Conservation (phyloP, 2,888 invertebrate species). For the Cheilosia scutellata region DNA sequence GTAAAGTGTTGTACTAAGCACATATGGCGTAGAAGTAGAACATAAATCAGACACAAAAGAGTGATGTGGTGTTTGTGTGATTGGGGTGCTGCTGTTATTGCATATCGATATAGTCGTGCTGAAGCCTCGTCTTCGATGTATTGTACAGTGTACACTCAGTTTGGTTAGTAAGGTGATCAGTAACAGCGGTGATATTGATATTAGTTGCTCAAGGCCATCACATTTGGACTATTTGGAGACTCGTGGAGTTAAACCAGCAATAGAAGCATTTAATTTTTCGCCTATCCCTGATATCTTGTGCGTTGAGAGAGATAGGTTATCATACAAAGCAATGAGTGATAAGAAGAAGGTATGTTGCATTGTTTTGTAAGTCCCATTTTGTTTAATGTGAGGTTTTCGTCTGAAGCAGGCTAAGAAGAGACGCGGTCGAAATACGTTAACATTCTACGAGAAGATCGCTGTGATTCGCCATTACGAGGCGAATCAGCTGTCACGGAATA, state of each 20-base stretch:
- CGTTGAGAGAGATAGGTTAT: neutral
- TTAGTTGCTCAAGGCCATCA: slow-evolving; percentile 50
- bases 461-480: slow-evolving; percentile 83
- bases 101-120: slow-evolving; percentile 31
- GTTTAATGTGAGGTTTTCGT: neutral
- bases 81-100: slow-evolving; percentile 31
- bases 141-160: slow-evolving; percentile 26
- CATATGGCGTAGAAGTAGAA: slow-evolving; percentile 12
- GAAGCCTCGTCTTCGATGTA: slow-evolving; percentile 47
- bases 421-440: slow-evolving; percentile 82
- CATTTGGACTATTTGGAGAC: slow-evolving; percentile 22
- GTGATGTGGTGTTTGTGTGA: slow-evolving; percentile 16
- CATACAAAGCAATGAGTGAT: slow-evolving; percentile 39
- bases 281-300: neutral
- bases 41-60: neutral
- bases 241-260: slow-evolving; percentile 14
- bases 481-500: slow-evolving; percentile 82
- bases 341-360: slow-evolving; percentile 44
- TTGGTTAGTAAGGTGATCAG: slow-evolving; percentile 43
- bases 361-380: neutral
- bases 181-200: slow-evolving; percentile 41
- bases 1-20: slow-evolving; percentile 14
- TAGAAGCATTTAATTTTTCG: slow-evolving; percentile 1
- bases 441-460: slow-evolving; percentile 83
- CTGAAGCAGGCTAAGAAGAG: slow-evolving; percentile 78